Evolutionary conservation across 1,140 invertebrate genomes (phyloP).

Genomic region (Ericerus pela): DNA sequence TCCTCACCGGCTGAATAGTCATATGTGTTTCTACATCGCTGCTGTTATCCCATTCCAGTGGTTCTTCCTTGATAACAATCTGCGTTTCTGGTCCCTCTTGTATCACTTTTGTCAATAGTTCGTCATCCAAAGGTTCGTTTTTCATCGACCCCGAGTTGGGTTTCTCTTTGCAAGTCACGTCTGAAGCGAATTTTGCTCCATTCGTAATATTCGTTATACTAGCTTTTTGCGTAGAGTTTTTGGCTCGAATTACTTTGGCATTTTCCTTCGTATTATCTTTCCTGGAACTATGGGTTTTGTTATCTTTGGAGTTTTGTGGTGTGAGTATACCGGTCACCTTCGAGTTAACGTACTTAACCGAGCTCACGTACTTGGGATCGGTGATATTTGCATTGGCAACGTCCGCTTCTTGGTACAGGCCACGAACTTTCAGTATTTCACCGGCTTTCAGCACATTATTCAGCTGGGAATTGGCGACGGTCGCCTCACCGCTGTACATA

Average conservation of each 20-base stretch:
- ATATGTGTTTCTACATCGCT: slow-evolving; percentile 25
- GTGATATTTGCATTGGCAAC: not conserved
- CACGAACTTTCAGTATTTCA: slow-evolving; percentile 52
- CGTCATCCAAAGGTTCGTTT: slow-evolving; percentile 36
- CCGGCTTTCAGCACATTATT: slow-evolving; percentile 62
- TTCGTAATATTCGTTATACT: slow-evolving; percentile 4
- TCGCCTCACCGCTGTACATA: slow-evolving; percentile 73
- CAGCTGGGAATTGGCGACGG: slow-evolving; percentile 64
- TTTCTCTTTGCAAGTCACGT: slow-evolving; percentile 23
- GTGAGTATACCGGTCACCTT: slow-evolving; percentile 5
- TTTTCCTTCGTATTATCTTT: slow-evolving; percentile 3
- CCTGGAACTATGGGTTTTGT: not conserved
- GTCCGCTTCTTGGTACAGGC: slow-evolving; percentile 18
- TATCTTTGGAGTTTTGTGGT: not conserved
- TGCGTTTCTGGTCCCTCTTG: slow-evolving; percentile 16
- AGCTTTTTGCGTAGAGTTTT: not conserved
- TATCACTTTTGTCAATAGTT: slow-evolving; percentile 27
- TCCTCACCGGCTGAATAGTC: slow-evolving; percentile 36
- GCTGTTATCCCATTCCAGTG: slow-evolving; percentile 42
- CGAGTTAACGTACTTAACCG: slow-evolving; percentile 1
- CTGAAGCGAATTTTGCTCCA: slow-evolving; percentile 11
- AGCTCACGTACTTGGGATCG: slow-evolving; percentile 8
- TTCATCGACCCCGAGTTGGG: slow-evolving; percentile 29
- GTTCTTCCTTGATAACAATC: slow-evolving; percentile 44
- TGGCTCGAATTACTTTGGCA: not conserved